Percentiles rank a stretch among this genome's conserved stretches.
Evolutionary conservation across 2,797 vertebrate genomes (phyloP).

Genomic region (Caiman crocodilus): DNA sequence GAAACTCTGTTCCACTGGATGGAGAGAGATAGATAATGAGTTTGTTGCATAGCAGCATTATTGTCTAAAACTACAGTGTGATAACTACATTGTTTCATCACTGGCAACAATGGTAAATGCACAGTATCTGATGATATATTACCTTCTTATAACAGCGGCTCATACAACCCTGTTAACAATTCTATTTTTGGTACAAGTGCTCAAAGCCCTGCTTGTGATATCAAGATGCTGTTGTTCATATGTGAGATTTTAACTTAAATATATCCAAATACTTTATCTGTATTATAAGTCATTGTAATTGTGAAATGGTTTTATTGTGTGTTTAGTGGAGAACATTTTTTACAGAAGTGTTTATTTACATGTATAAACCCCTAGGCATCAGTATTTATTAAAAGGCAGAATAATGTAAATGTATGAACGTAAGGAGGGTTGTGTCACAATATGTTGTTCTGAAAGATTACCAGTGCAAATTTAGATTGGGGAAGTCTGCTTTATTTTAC

Average conservation of each 20-base stretch:
- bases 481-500: conserved; percentile 44
- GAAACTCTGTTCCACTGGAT: neutral
- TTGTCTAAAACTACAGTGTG: neutral
- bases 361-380: no score
- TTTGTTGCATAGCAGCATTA: neutral
- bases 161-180: neutral
- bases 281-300: neutral
- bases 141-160: neutral
- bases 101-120: neutral
- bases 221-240: neutral
- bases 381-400: conserved; percentile 2
- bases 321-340: conserved; percentile 34
- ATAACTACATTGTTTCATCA: neutral
- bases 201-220: neutral
- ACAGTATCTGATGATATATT: neutral
- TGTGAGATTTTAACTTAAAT: neutral
- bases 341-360: conserved; percentile 37
- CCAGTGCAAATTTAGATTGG: conserved; percentile 60
- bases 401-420: conserved; percentile 35
- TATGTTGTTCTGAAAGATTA: conserved; percentile 63
- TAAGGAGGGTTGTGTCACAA: conserved; percentile 61
- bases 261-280: neutral
- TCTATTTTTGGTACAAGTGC: neutral
- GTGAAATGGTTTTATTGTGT: neutral
- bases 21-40: neutral